Base-by-base conservation (phyloP, 2,797 vertebrate genomes). In the Premnoplex brunnescens region DNA sequence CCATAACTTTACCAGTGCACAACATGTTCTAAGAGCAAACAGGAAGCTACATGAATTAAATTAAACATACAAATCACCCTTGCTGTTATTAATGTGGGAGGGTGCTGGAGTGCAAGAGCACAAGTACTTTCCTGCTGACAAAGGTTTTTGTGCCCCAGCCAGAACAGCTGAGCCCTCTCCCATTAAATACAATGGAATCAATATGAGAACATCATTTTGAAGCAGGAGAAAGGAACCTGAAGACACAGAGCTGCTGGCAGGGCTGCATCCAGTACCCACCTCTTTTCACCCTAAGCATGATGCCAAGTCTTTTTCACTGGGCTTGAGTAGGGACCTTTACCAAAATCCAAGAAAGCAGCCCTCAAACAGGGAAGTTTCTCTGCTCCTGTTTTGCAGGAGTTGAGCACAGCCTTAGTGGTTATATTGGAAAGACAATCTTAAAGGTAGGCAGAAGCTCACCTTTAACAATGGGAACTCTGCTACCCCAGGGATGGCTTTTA, bases 41-140 rank as follows among this genome's bases (percentile, higher is more conserved):
- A 88, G 83, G 67, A 84, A 91, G 73, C 43, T 46, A 58, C 6
- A 28, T 3, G 7, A 91, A 88, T 62, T 69, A 46, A 89, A 89
- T 85, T 62, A 67, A 85, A 91, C 76, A 43, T 54, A 60, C 86
- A 87, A 80, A 26, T 54, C 69, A 81, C 28, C 23, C 37, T 46
- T 44, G 43, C 17, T 60, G 43, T 55, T 79, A 56, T 6, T 46
- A 67, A 82, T 9, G 32, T 43, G 62, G 46, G 14, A 48, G 43
- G 43, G 14, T 39, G 59, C 74, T 79, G 51, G 76, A 87, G 58
- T 2, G 69, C 41, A 88, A 28, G 41, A 67, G 78, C 36, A 34
- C 30, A 62, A 56, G 48, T n/a, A 67, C 26, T 44, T 63, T 86
- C 26, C 36, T 54, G 30, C 36, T 92, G 28, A 19, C 66, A 34